Evolutionary conservation across 1,140 invertebrate species (phyloP), one percentile per base, ranked within the genome.

Genomic region (Anastatus disparis): DNA sequence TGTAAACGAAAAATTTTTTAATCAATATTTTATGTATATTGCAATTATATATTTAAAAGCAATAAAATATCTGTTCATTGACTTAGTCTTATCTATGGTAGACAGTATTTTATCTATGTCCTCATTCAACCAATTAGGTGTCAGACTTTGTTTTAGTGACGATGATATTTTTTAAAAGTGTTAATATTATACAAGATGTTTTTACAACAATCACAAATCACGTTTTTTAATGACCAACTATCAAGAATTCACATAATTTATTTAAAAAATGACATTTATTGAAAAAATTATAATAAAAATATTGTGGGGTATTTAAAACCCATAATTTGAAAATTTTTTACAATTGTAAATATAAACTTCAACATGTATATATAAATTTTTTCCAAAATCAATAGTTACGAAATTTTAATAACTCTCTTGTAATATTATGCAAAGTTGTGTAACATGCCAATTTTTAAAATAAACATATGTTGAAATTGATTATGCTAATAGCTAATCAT

Each of bases 391-490:
- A 40, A 20, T 29, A 7, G 17, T 44, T 66, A 48, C 40, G 35
- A 58, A 58, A 53, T 53, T 35, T 58, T 9, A 31, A 2, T 8
- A 38, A n/a, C 24, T 62, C 48, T 64, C 52, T 31, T 35, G 29
- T 56, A 55, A 50, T 20, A 61, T 53, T 56, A 17, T 62, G 38
- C 61, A 66, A 66, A 70, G 53, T 58, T 62, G 42, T 58, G 29
- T 58, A 65, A 70, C 10, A n/a, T 26, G 66, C 27, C 27, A 72
- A 67, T 58, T 66, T 50, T 72, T 59, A 72, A 72, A 72, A 72
- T 72, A 66, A 72, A 64, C 63, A 71, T 27, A 64, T 65, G 70
- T 65, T 42, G 62, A 71, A 55, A 71, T 10, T n/a, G n/a, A n/a
- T n/a, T n/a, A n/a, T n/a, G n/a, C n/a, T n/a, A n/a, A n/a, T n/a